Percentiles rank a stretch among this genome's conserved stretches.
Evolutionary conservation across 2,113 vertebrate genomes (phyloP).

Genomic region (Neotoma lepida): DNA sequence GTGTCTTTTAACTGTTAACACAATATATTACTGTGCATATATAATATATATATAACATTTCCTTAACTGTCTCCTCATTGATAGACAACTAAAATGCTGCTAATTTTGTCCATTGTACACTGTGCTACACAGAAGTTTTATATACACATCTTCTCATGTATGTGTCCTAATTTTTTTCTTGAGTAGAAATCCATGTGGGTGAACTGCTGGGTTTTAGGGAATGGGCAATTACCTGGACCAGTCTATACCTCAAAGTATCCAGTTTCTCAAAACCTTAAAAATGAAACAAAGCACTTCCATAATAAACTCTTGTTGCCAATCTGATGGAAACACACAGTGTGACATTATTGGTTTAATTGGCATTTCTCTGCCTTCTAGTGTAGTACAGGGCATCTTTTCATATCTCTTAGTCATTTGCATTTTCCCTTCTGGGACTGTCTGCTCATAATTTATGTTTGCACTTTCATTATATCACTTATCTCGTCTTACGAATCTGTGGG

Average conservation of each 20-base stretch:
- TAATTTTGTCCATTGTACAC: conserved; percentile 5
- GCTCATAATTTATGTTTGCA: not conserved
- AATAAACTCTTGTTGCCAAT: not conserved
- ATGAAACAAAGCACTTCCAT: not conserved
- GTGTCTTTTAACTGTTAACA: not conserved
- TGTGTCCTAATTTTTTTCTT: not conserved
- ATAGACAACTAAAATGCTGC: not conserved
- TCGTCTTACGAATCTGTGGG: not conserved
- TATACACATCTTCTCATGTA: not conserved
- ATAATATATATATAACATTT: not conserved
- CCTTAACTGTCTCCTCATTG: not conserved
- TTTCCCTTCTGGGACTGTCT: conserved; percentile 9
- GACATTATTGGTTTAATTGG: conserved; percentile 3
- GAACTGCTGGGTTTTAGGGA: not conserved
- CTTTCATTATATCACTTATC: not conserved
- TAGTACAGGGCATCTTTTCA: not conserved
- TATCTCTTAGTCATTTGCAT: not conserved
- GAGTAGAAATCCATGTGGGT: not conserved
- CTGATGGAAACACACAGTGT: not conserved
- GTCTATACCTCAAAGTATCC: not conserved
- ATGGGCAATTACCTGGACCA: not conserved
- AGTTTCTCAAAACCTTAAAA: not conserved
- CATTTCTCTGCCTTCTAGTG: conserved; percentile 4
- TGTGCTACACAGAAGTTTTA: not conserved
- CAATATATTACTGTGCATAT: not conserved